Evolutionary conservation across 2,888 invertebrate species (phyloP).

Genomic region (Drosophila meridiana): DNA sequence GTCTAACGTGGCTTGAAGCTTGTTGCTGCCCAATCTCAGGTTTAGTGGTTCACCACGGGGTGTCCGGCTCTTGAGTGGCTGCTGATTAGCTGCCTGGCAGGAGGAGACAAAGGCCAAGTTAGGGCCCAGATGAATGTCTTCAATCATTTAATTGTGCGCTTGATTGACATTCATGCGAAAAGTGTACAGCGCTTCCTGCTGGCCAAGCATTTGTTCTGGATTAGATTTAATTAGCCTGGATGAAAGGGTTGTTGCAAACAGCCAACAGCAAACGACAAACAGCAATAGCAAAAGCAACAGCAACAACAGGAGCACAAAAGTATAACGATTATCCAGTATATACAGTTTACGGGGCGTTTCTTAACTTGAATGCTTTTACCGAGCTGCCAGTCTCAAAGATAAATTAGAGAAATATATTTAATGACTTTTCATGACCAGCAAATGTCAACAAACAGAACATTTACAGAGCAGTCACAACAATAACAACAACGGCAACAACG

Average conservation of each 20-base stretch:
- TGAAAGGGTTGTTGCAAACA: constrained; percentile 55
- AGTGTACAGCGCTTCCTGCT: constrained; percentile 54
- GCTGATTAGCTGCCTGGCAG: constrained; percentile 45
- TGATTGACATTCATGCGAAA: constrained; percentile 75
- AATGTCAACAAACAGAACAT: constrained; percentile 76
- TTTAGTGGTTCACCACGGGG: constrained; percentile 13
- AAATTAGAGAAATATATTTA: constrained; percentile 76
- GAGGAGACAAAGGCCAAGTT: constrained; percentile 25
- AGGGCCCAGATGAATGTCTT: constrained; percentile 57
- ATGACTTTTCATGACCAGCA: constrained; percentile 80
- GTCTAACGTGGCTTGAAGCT: constrained; percentile 44
- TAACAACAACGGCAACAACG: constrained; percentile 22
- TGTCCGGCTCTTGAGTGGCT: constrained; percentile 25
- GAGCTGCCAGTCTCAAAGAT: constrained; percentile 65
- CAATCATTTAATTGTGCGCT: constrained; percentile 75
- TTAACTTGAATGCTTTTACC: constrained; percentile 62
- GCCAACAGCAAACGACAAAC: neutral
- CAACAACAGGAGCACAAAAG: constrained; percentile 1
- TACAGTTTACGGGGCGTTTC: constrained; percentile 31
- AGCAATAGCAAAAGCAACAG: constrained; percentile 9
- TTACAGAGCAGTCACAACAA: constrained; percentile 62
- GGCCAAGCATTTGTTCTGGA: constrained; percentile 52
- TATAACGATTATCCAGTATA: constrained; percentile 6
- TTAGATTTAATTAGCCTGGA: constrained; percentile 77
- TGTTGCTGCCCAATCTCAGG: constrained; percentile 31